Evolutionary conservation across 2,888 invertebrate species (phyloP), one percentile per base, ranked within the genome.

Genomic region (Andrena haemorrhoa): DNA sequence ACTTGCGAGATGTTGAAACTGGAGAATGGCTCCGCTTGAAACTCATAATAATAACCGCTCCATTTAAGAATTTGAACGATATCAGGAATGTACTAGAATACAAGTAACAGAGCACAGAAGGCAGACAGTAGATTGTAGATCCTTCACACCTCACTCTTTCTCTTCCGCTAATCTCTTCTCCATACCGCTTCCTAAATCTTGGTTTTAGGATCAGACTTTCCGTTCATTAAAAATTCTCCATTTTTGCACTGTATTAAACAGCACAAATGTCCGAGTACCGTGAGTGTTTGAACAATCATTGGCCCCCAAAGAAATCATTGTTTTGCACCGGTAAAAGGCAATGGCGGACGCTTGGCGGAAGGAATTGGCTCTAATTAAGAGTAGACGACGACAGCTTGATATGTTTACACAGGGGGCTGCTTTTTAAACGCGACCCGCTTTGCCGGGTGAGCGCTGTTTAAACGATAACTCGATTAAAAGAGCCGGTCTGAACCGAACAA

Each of bases 401-500:
- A 90, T 91, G 90, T 92, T 91, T 90, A 89, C 89, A 86, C 87
- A 89, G 83, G 80, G 41, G 85, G 64, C 60, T 75, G 89, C 86
- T 88, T 89, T 91, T 90, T 87, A 86, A 89, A 85, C 79, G 74
- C 82, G 86, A 85, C 69, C 80, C 71, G 81, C 85, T 87, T 89
- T 88, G 89, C 87, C 86, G 81, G 73, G 73, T 86, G 83, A 89
- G 86, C 83, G 88, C 88, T 89, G 89, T 90, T 91, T 89, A 90
- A 90, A 89, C 92, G 90, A 92, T 92, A 92, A 92, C 90, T 89
- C 91, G 90, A 91, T 91, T 91, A 91, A 92, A 92, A 91, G 90
- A 87, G 88, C 88, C 80, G 75, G 85, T 85, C 88, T 84, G 89
- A 91, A 88, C 86, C 89, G 89, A 91, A 92, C 92, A 93, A 92